These are phyloP conservation scores for Regulus satrapa DNA, from an alignment of 2,113 vertebrate genomes.

Conservation along the genomic window DNA sequence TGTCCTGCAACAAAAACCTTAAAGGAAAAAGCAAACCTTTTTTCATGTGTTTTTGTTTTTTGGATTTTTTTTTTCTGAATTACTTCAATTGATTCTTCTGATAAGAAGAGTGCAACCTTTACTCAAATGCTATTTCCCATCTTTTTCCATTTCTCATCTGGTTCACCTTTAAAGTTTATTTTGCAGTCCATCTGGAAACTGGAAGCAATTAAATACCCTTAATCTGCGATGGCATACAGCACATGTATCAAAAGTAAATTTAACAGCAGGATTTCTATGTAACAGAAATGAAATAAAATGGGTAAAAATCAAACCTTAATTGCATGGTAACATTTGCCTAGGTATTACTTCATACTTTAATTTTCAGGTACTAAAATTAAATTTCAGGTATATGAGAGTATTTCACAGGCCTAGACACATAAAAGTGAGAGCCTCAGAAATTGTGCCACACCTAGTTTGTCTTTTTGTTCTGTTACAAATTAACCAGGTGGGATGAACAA, in stretches of 20 bases:
- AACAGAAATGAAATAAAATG: neutral
- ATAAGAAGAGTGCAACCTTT: neutral
- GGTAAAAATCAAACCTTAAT: neutral
- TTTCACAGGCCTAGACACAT: neutral
- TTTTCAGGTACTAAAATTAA: neutral
- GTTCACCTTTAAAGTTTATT: constrained; percentile 16
- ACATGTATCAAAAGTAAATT: neutral
- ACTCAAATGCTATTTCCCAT: neutral
- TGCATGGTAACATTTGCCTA: neutral
- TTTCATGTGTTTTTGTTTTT: no score
- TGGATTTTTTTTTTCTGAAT: neutral
- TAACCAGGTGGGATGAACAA: neutral
- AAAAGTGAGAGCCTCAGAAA: neutral
- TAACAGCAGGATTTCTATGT: neutral
- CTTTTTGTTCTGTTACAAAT: neutral
- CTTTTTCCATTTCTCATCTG: neutral
- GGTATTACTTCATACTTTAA: neutral
- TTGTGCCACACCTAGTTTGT: neutral
- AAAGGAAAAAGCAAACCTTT: neutral
- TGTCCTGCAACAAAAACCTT: neutral
- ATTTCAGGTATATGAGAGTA: neutral
- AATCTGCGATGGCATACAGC: neutral
- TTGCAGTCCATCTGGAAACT: neutral
- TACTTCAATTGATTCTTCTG: neutral
- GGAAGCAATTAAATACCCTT: neutral